Percentiles rank a stretch among this genome's conserved stretches.
These are phyloP conservation scores for Hemichromis elongatus DNA, from an alignment of 2,113 vertebrate species.

Conservation along the genomic window DNA sequence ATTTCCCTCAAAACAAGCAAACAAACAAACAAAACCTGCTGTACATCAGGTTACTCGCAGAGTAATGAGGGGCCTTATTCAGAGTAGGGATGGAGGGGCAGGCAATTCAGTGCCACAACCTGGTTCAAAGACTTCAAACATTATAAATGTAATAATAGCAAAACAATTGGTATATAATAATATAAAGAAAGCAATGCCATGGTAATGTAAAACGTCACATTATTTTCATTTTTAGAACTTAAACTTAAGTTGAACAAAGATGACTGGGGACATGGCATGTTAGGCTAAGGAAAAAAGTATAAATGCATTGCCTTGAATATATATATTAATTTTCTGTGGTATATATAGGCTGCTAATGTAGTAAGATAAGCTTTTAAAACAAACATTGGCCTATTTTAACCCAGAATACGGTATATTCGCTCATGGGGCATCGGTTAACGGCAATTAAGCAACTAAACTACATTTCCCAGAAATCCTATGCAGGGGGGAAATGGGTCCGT, in stretches of 20 bases:
- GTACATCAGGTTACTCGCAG: background rate
- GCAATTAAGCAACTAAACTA: background rate
- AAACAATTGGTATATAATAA: background rate
- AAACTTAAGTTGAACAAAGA: background rate
- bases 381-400: background rate
- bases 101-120: background rate
- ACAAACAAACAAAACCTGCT: background rate
- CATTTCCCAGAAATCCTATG: slow-evolving; percentile 42
- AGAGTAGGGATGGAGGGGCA: background rate
- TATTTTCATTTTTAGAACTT: background rate
- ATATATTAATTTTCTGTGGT: background rate
- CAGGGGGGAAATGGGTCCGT: background rate
- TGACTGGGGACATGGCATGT: background rate
- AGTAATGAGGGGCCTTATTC: background rate
- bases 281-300: background rate
- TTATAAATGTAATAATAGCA: background rate
- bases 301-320: background rate
- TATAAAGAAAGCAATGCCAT: background rate
- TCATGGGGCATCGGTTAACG: background rate
- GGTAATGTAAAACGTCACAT: background rate
- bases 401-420: background rate
- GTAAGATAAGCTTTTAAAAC: background rate
- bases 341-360: background rate
- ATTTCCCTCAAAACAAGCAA: background rate
- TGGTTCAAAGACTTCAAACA: background rate